Conservation (phyloP, 2,113 vertebrate genomes). For the Sapayoa aenigma region DNA sequence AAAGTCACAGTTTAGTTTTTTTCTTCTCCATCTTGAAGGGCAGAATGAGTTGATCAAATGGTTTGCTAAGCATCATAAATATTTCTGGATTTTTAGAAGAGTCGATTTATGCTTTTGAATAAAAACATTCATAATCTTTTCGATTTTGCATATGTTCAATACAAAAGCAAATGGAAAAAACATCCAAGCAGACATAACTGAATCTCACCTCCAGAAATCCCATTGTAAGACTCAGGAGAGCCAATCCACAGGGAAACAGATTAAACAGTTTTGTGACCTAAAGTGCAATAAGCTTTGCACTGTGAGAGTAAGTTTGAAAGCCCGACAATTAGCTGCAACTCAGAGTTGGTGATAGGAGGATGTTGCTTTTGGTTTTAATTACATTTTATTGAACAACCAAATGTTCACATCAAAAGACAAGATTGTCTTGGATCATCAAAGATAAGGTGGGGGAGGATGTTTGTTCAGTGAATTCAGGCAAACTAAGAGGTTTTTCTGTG, state of each 20-base stretch:
- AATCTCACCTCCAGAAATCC: constrained; percentile 9
- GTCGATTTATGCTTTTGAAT: background rate
- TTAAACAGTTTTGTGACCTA: constrained; percentile 1
- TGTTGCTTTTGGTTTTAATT: constrained; percentile 61
- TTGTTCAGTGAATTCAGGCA: constrained; percentile 34
- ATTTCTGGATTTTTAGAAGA: background rate
- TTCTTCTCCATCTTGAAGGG: background rate
- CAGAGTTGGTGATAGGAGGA: background rate
- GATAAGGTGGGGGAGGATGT: background rate
- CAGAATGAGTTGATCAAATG: background rate
- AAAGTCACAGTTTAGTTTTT: background rate
- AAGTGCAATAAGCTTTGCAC: constrained; percentile 17
- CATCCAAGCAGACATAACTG: background rate
- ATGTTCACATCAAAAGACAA: constrained; percentile 65
- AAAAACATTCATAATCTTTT: background rate
- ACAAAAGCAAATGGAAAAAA: background rate
- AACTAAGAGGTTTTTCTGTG: constrained; percentile 18
- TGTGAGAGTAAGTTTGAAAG: background rate
- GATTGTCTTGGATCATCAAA: constrained; percentile 68
- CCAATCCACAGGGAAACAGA: background rate
- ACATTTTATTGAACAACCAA: constrained; percentile 48
- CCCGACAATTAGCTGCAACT: constrained; percentile 36
- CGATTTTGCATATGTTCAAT: background rate
- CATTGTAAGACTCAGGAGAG: background rate
- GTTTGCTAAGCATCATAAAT: background rate